These are phyloP conservation scores for Mechanitis mazaeus DNA, from an alignment of 2,888 invertebrate species.

Conservation along the genomic window DNA sequence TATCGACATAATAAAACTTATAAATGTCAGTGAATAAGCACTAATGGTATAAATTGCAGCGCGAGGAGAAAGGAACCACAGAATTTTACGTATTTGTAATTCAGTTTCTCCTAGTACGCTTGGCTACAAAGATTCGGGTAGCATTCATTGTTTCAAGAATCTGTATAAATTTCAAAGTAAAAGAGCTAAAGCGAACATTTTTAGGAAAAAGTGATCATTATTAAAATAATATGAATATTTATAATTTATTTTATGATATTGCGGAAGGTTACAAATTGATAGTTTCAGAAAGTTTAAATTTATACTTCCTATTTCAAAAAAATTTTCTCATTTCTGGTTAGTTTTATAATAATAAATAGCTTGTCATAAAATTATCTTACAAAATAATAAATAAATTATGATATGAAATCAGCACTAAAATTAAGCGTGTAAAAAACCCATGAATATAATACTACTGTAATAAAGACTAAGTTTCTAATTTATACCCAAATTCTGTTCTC, in stretches of 20 bases:
- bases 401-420: not conserved
- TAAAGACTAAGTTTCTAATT: conserved; percentile 4
- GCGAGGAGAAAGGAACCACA: conserved; percentile 58
- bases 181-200: conserved; percentile 3
- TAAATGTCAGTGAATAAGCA: conserved; percentile 40
- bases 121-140: conserved; percentile 43
- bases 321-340: not conserved
- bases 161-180: conserved; percentile 34
- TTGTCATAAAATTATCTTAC: too few relatives aligned
- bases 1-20: conserved; percentile 16
- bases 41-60: conserved; percentile 69
- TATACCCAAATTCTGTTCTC: conserved; percentile 17
- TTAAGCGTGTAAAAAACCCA: not conserved
- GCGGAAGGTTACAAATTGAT: conserved; percentile 1
- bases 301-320: not conserved
- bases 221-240: not conserved
- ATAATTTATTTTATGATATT: not conserved
- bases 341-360: too few relatives aligned
- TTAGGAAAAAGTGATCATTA: too few relatives aligned
- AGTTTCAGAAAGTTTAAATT: not conserved
- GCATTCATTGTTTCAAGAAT: conserved; percentile 44
- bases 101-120: conserved; percentile 56
- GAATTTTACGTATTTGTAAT: conserved; percentile 69
- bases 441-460: not conserved
- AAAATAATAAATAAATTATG: too few relatives aligned